phyloP scores from a whole-genome alignment of 2,888 invertebrate genomes.

The Crematogaster levior region DNA sequence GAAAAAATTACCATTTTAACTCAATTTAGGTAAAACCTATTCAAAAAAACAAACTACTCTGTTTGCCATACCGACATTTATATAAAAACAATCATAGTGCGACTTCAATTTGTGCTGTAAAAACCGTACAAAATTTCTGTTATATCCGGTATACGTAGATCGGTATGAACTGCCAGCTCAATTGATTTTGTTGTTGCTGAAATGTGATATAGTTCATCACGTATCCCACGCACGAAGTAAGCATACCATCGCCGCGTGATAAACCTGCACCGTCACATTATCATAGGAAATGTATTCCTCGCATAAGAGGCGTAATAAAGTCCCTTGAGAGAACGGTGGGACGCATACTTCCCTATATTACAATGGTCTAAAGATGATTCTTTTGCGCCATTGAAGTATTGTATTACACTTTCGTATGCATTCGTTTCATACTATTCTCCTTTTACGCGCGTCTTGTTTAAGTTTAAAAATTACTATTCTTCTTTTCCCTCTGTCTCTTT shows the following conservation, averaged over 20 bases:
- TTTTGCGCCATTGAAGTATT: constrained; percentile 71
- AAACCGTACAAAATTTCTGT: neutral
- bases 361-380: constrained; percentile 68
- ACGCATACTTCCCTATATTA: constrained; percentile 58
- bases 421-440: constrained; percentile 8
- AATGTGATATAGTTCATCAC: constrained; percentile 49
- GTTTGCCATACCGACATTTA: neutral
- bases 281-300: constrained; percentile 74
- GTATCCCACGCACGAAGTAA: constrained; percentile 46
- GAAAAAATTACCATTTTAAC: constrained; percentile 35
- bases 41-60: neutral
- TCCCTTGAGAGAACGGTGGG: constrained; percentile 60
- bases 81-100: constrained; percentile 13
- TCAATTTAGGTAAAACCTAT: constrained; percentile 32
- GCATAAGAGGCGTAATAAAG: constrained; percentile 71
- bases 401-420: constrained; percentile 61
- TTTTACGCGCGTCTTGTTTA: neutral
- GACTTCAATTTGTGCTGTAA: constrained; percentile 1
- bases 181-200: constrained; percentile 13
- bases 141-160: neutral
- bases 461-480: neutral
- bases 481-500: neutral
- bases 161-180: neutral
- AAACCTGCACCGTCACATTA: constrained; percentile 56
- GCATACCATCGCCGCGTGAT: constrained; percentile 41